These are phyloP conservation scores for Popillia japonica DNA, from an alignment of 1,140 invertebrate genomes.

Conservation along the genomic window DNA sequence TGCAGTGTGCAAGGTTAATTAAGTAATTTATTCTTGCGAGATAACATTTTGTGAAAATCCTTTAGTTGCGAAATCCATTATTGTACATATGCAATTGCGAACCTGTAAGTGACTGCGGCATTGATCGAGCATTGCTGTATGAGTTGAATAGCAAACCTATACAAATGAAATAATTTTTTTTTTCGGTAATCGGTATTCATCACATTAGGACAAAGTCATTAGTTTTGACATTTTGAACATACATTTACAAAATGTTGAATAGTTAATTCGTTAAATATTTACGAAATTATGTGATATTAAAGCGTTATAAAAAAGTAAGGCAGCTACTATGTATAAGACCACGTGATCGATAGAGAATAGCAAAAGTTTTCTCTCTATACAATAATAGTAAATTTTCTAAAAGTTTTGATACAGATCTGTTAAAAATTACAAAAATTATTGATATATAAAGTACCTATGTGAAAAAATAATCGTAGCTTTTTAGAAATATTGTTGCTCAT, in stretches of 20 bases:
- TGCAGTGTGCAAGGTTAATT: neutral
- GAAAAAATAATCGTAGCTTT: too few relatives aligned
- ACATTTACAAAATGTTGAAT: neutral
- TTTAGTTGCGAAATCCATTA: neutral
- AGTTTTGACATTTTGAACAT: neutral
- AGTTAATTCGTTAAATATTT: neutral
- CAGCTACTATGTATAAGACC: too few relatives aligned
- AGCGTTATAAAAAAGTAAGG: neutral
- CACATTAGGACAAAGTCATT: constrained; percentile 1
- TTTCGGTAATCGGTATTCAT: neutral
- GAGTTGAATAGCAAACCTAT: neutral
- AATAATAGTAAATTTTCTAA: too few relatives aligned
- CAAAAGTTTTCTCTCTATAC: too few relatives aligned
- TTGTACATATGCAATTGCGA: neutral
- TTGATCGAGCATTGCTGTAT: constrained; percentile 1
- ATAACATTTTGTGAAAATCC: constrained; percentile 4
- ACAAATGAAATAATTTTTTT: neutral
- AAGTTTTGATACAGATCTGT: too few relatives aligned
- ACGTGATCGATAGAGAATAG: too few relatives aligned
- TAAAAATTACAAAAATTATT: too few relatives aligned
- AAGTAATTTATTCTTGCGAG: constrained; percentile 15
- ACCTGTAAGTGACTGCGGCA: neutral
- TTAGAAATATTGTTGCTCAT: too few relatives aligned
- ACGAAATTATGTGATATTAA: too few relatives aligned
- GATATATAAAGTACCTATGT: too few relatives aligned